Conservation (phyloP, 1,140 invertebrate species). For the Steinernema feltiae region DNA sequence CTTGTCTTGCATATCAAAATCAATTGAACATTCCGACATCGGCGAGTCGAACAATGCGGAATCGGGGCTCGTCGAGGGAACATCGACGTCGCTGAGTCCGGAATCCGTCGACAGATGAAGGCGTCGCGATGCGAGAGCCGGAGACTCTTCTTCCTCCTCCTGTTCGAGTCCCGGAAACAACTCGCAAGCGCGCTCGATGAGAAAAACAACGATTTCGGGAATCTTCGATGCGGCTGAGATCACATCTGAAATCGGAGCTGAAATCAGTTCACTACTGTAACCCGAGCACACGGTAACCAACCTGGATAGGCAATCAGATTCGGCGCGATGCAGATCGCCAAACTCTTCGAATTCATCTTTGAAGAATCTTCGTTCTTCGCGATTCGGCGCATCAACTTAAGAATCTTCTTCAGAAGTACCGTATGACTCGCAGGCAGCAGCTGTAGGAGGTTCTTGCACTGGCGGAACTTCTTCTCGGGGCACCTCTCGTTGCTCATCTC, state of each 20-base stretch:
- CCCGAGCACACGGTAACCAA: background rate
- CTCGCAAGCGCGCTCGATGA: slow-evolving; percentile 34
- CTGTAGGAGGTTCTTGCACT: slow-evolving; percentile 21
- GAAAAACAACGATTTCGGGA: slow-evolving; percentile 28
- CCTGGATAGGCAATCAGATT: slow-evolving; percentile 32
- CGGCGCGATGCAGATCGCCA: slow-evolving; percentile 35
- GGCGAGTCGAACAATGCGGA: slow-evolving; percentile 2
- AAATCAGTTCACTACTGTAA: background rate
- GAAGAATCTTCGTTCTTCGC: background rate
- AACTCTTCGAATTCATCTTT: slow-evolving; percentile 32
- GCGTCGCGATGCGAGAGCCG: background rate
- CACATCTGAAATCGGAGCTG: slow-evolving; percentile 17
- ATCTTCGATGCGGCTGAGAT: slow-evolving; percentile 32
- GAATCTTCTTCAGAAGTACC: slow-evolving; percentile 30
- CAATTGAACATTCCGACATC: background rate
- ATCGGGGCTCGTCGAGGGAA: background rate
- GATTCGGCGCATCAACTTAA: slow-evolving; percentile 30
- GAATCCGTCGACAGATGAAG: background rate
- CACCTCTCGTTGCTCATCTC: slow-evolving; percentile 29
- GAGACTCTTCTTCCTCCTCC: slow-evolving; percentile 2
- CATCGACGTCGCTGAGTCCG: background rate
- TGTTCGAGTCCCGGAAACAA: slow-evolving; percentile 26
- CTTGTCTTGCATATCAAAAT: slow-evolving; percentile 13
- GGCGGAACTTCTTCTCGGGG: slow-evolving; percentile 23
- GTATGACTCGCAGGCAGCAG: slow-evolving; percentile 32